Percentiles rank a stretch among this genome's conserved stretches.
Evolutionary conservation across 2,888 invertebrate species (phyloP).

Genomic region (Tryphoninae sp.): DNA sequence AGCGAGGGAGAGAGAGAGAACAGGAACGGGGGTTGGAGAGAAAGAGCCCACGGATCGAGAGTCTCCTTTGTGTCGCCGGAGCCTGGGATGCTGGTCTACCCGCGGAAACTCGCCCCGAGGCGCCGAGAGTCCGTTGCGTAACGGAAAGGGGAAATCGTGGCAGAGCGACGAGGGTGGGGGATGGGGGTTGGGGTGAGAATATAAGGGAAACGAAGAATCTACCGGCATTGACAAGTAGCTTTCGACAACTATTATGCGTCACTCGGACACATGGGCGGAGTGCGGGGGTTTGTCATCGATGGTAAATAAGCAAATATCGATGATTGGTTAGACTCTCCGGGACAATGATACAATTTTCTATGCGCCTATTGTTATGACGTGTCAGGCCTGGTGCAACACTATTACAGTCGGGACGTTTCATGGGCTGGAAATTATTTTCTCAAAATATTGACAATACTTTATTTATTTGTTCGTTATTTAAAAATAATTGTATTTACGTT

Average conservation of each 20-base stretch:
- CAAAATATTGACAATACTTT: no score
- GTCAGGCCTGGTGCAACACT: no score
- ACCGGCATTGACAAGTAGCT: slow-evolving; percentile 46
- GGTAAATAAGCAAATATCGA: slow-evolving; percentile 32
- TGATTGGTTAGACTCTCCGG: slow-evolving; percentile 27
- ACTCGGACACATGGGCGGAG: slow-evolving; percentile 5
- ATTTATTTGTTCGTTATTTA: no score
- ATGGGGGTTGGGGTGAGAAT: slow-evolving; percentile 18
- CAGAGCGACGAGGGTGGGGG: not conserved
- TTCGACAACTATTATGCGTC: slow-evolving; percentile 60
- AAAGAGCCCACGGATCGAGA: slow-evolving; percentile 48
- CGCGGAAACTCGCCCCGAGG: slow-evolving; percentile 56
- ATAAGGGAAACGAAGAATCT: slow-evolving; percentile 41
- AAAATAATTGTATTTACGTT: no score
- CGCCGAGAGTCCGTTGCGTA: slow-evolving; percentile 56
- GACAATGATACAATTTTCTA: slow-evolving; percentile 33
- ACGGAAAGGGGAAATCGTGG: slow-evolving; percentile 17
- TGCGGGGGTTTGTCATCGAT: slow-evolving; percentile 17
- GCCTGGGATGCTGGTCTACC: slow-evolving; percentile 41
- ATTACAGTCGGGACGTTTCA: no score
- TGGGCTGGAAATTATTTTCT: no score
- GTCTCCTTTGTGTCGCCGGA: slow-evolving; percentile 61
- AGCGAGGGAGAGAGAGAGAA: slow-evolving; percentile 2
- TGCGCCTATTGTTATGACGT: slow-evolving; percentile 25
- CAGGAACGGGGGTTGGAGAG: not conserved